Conservation (phyloP, 1,140 invertebrate species). For the Drosophila murphyi region DNA sequence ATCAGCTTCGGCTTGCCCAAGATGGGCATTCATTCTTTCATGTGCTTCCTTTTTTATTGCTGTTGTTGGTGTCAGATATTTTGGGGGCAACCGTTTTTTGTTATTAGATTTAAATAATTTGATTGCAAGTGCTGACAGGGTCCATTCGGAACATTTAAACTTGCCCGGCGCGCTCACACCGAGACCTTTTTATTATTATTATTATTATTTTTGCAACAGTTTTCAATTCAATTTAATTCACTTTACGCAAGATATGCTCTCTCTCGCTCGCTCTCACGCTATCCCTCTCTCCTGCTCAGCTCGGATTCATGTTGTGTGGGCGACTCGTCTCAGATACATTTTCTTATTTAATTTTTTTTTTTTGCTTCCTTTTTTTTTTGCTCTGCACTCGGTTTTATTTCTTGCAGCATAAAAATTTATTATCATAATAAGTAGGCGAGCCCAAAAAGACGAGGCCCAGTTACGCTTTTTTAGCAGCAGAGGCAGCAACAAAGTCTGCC, state of each 20-base stretch:
- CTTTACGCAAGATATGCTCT: conserved; percentile 43
- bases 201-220: conserved; percentile 58
- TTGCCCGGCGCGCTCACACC: conserved; percentile 26
- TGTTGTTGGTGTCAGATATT: conserved; percentile 51
- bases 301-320: conserved; percentile 17
- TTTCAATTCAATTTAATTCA: conserved; percentile 83
- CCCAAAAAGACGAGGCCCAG: conserved; percentile 42
- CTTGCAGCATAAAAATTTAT: conserved; percentile 78
- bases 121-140: conserved; percentile 64
- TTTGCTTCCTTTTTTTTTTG: conserved; percentile 4
- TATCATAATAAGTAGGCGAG: conserved; percentile 75
- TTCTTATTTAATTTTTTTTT: conserved; percentile 77
- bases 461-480: conserved; percentile 28
- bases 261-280: too few relatives aligned
- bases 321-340: conserved; percentile 54
- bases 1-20: background rate
- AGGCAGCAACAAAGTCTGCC: background rate
- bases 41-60: background rate
- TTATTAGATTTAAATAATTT: conserved; percentile 83
- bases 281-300: too few relatives aligned
- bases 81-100: conserved; percentile 69
- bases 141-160: conserved; percentile 64
- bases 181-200: conserved; percentile 30
- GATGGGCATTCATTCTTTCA: too few relatives aligned
- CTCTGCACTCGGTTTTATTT: conserved; percentile 68